Conservation (phyloP, 2,113 vertebrate genomes). For the Oreochromis spilurus region DNA sequence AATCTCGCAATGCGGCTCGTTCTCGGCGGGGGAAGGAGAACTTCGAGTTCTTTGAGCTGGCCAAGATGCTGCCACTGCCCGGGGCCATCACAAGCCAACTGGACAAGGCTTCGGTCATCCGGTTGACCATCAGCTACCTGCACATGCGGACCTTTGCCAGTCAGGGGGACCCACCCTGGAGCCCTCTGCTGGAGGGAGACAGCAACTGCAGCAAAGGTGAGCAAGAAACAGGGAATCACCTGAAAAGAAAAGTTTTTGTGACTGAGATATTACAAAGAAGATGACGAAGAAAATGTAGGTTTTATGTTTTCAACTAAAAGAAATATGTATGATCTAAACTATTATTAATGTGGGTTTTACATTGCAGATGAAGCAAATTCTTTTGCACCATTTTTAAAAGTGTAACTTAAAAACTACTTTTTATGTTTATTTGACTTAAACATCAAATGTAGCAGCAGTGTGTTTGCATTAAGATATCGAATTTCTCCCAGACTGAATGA, state of each 20-base stretch:
- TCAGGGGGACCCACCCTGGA: slow-evolving; percentile 85
- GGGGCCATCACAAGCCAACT: slow-evolving; percentile 90
- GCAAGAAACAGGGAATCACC: not conserved
- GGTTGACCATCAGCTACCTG: slow-evolving; percentile 90
- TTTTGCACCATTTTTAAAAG: not conserved
- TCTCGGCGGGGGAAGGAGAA: slow-evolving; percentile 88
- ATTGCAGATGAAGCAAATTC: not conserved
- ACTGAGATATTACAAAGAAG: not conserved
- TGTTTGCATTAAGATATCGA: not conserved
- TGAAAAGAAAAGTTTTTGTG: not conserved
- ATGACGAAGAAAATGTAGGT: not conserved
- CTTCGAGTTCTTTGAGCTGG: slow-evolving; percentile 90
- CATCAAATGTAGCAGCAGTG: not conserved
- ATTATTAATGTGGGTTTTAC: not conserved
- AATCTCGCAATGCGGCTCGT: slow-evolving; percentile 88
- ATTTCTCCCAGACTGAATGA: not conserved
- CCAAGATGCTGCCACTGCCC: slow-evolving; percentile 85
- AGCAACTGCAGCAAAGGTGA: slow-evolving; percentile 77
- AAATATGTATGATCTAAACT: not conserved
- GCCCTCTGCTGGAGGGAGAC: slow-evolving; percentile 72
- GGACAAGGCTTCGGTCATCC: slow-evolving; percentile 89
- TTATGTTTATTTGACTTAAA: not conserved
- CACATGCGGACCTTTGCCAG: slow-evolving; percentile 85
- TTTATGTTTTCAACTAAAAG: not conserved
- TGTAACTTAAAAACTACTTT: not conserved